Percentiles rank a stretch among this genome's conserved stretches.
phyloP scores from a whole-genome alignment of 2,888 invertebrate species.

The Hirudinaria manillensis region DNA sequence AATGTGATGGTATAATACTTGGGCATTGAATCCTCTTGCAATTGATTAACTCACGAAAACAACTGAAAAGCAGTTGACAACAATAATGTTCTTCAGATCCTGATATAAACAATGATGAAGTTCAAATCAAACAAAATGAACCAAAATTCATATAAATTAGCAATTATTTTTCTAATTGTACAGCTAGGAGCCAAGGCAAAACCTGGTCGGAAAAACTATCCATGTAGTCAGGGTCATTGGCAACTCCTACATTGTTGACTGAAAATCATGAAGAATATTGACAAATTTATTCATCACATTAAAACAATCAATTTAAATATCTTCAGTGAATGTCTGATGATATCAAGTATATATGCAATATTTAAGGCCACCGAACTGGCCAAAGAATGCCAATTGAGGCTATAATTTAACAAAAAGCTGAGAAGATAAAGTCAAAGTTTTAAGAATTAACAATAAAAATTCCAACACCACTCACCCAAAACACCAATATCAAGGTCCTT shows the following conservation, averaged over 20 bases:
- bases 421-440: background rate
- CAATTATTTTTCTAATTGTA: no score
- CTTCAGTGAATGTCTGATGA: no score
- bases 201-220: slow-evolving; percentile 49
- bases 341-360: no score
- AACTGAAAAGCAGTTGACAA: slow-evolving; percentile 43
- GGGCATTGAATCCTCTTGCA: background rate
- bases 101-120: slow-evolving; percentile 40
- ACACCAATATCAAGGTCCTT: slow-evolving; percentile 74
- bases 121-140: background rate
- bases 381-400: no score
- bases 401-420: no score
- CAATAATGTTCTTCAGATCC: slow-evolving; percentile 43
- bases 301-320: no score
- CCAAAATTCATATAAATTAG: no score
- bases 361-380: no score
- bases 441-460: background rate
- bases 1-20: background rate
- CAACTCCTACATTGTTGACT: slow-evolving; percentile 87
- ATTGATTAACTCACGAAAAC: slow-evolving; percentile 47
- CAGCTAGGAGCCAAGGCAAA: no score
- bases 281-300: no score
- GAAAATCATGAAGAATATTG: slow-evolving; percentile 39
- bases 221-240: slow-evolving; percentile 70
- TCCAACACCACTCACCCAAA: slow-evolving; percentile 58